phyloP scores from a whole-genome alignment of 2,888 invertebrate species.

The Limnephilus lunatus region DNA sequence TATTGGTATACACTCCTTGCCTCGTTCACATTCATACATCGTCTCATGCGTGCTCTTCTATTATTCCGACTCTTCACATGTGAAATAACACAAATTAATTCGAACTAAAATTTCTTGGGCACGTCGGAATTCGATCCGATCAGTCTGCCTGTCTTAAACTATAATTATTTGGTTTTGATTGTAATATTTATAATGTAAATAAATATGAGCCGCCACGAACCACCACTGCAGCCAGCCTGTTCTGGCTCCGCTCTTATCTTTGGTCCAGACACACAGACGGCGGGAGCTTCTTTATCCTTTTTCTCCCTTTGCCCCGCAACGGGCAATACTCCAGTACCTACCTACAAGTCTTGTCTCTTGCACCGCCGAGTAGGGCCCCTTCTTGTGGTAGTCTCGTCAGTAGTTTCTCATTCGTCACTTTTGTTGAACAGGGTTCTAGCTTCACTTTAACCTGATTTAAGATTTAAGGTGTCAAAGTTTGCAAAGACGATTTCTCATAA shows the following conservation, averaged over 20 bases:
- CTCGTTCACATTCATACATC: too few species aligned
- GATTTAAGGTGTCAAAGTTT: too few species aligned
- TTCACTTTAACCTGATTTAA: too few species aligned
- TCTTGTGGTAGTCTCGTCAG: not conserved
- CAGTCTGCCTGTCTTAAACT: too few species aligned
- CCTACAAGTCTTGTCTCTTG: not conserved
- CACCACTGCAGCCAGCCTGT: not conserved
- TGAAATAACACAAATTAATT: too few species aligned
- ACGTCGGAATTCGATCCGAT: too few species aligned
- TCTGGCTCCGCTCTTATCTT: conserved; percentile 59
- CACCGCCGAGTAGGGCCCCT: not conserved
- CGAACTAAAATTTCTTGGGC: too few species aligned
- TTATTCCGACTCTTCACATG: too few species aligned
- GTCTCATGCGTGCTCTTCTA: too few species aligned
- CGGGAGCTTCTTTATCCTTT: conserved; percentile 34
- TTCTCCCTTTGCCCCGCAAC: conserved; percentile 18
- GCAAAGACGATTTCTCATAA: too few species aligned
- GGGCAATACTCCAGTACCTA: not conserved
- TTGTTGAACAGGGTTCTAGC: too few species aligned
- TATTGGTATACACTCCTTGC: too few species aligned
- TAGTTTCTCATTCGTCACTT: not conserved
- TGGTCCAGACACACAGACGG: conserved; percentile 56
- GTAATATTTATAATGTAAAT: not conserved
- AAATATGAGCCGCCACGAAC: not conserved
- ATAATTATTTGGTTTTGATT: not conserved